Percentiles rank a stretch among this genome's conserved stretches.
These are phyloP conservation scores for Anoplolepis gracilipes DNA, from an alignment of 1,140 invertebrate species.

Conservation along the genomic window DNA sequence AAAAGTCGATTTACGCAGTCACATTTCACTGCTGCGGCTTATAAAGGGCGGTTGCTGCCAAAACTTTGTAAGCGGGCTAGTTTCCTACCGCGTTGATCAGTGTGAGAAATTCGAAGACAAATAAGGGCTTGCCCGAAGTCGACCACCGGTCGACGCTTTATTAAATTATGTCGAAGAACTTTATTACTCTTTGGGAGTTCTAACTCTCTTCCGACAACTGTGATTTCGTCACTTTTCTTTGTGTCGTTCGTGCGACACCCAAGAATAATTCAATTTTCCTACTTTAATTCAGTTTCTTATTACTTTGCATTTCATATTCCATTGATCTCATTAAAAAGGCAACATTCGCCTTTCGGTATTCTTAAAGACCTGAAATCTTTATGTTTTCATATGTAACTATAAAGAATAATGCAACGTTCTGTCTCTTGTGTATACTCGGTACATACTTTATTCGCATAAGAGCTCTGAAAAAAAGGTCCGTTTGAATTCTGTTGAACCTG, in stretches of 20 bases:
- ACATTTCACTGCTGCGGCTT: constrained; percentile 41
- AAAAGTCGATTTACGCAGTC: constrained; percentile 73
- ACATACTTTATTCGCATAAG: constrained; percentile 44
- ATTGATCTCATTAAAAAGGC: constrained; percentile 23
- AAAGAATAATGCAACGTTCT: constrained; percentile 48
- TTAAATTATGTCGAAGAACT: constrained; percentile 52
- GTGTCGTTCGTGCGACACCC: neutral
- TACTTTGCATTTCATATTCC: neutral
- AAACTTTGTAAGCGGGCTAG: constrained; percentile 33
- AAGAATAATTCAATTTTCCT: constrained; percentile 24
- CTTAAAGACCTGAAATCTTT: constrained; percentile 24
- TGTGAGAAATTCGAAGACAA: constrained; percentile 46
- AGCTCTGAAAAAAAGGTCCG: constrained; percentile 50
- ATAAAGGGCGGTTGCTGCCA: neutral
- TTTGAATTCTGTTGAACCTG: constrained; percentile 50
- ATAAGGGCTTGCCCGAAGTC: neutral
- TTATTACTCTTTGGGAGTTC: constrained; percentile 43
- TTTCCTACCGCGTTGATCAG: constrained; percentile 52
- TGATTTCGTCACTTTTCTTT: constrained; percentile 41
- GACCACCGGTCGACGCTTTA: constrained; percentile 18
- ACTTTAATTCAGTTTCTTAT: neutral
- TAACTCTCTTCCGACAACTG: constrained; percentile 6
- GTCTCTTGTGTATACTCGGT: neutral
- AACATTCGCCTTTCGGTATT: constrained; percentile 11
- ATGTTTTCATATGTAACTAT: constrained; percentile 14